phyloP scores from a whole-genome alignment of 2,888 invertebrate species.

The Lasioglossum zephyrum region DNA sequence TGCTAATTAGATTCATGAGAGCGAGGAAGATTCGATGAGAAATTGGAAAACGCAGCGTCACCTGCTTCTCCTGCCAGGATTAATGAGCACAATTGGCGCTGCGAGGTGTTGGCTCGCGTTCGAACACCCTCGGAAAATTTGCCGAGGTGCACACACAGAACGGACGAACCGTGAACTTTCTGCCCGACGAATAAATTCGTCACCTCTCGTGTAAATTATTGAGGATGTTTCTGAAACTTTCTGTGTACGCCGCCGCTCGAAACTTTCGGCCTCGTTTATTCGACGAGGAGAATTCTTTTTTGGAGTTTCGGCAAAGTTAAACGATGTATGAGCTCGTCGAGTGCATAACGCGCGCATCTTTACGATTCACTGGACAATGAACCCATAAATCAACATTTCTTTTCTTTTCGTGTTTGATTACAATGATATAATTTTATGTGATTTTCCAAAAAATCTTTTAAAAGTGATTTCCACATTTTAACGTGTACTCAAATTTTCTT shows the following conservation, averaged over 20 bases:
- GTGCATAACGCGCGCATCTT: neutral
- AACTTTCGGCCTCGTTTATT: constrained; percentile 5
- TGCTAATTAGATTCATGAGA: constrained; percentile 45
- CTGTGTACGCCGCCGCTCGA: neutral
- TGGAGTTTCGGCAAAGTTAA: neutral
- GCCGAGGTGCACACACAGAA: constrained; percentile 1
- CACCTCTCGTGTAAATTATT: constrained; percentile 11
- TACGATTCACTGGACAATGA: neutral
- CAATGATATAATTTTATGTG: neutral
- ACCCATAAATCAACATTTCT: neutral
- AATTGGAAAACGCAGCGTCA: constrained; percentile 46
- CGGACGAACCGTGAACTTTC: constrained; percentile 2
- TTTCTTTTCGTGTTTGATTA: neutral
- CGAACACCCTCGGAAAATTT: constrained; percentile 14
- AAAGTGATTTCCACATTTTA: neutral
- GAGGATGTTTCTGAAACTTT: neutral
- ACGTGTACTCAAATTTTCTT: neutral
- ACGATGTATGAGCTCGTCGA: neutral
- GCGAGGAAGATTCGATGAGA: constrained; percentile 51
- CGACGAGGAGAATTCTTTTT: constrained; percentile 3
- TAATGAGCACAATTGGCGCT: constrained; percentile 41
- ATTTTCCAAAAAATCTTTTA: neutral
- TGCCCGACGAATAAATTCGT: constrained; percentile 9
- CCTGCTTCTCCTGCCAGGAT: constrained; percentile 25
- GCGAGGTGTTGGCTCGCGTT: neutral